Percentiles rank a stretch among this genome's conserved stretches.
phyloP scores from a whole-genome alignment of 2,113 vertebrate species.

The Lontra canadensis region DNA sequence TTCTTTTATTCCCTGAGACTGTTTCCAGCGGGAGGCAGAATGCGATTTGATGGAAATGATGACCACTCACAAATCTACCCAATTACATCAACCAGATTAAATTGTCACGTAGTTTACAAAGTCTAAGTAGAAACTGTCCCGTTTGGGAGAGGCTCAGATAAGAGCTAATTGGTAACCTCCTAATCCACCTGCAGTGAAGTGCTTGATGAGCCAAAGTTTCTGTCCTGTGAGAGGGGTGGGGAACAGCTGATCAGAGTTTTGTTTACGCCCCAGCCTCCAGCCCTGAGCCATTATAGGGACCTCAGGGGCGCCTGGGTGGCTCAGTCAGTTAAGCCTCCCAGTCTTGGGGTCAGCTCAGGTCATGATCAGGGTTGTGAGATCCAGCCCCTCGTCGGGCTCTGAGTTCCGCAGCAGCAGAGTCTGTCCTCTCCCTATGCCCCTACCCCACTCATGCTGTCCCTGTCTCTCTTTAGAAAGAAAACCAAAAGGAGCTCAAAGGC shows the following conservation, averaged over 20 bases:
- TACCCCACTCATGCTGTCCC: not conserved
- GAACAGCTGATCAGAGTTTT: conserved; percentile 50
- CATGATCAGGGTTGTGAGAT: not conserved
- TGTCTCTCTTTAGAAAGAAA: not conserved
- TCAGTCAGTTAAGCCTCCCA: not conserved
- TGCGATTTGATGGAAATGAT: not conserved
- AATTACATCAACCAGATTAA: conserved; percentile 45
- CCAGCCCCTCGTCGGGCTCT: not conserved
- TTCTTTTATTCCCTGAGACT: conserved; percentile 52
- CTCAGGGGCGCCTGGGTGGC: not conserved
- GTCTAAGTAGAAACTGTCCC: conserved; percentile 59
- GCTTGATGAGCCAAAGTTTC: conserved; percentile 47
- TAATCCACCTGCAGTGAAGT: conserved; percentile 27
- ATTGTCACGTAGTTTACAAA: conserved; percentile 49
- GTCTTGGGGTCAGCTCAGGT: not conserved
- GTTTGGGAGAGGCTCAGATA: conserved; percentile 63
- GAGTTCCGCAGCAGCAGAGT: not conserved
- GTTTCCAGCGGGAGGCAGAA: conserved; percentile 41
- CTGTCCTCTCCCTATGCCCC: not conserved
- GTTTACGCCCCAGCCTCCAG: conserved; percentile 43
- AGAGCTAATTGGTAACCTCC: conserved; percentile 58
- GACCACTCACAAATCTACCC: conserved; percentile 45
- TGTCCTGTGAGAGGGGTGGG: not conserved
- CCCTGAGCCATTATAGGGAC: not conserved
- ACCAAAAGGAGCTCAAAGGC: conserved; percentile 12